Evolutionary conservation across 2,888 invertebrate species (phyloP), one percentile per base, ranked within the genome.

Genomic region (Eupelmus urozonus): DNA sequence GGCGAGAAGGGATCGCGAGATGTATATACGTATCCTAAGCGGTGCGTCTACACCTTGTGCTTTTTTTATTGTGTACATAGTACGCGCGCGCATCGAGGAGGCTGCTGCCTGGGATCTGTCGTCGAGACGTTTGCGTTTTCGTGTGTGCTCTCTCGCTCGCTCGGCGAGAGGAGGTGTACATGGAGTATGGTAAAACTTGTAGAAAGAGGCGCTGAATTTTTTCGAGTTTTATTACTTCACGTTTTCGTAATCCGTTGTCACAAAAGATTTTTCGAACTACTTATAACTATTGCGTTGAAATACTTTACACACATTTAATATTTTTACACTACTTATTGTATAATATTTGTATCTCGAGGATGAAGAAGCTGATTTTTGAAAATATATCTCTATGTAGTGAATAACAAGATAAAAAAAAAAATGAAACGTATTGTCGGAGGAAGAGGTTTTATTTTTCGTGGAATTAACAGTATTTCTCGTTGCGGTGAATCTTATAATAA

Each of bases 381-480:
- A n/a, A n/a, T n/a, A n/a, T n/a, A n/a, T n/a, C 9, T 34, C 34
- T 9, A 34, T 34, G 34, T 34, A 34, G 9, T 5, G 9, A 34
- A 5, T 34, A 5, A 9, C 34, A 34, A 9, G 34, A 34, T 9
- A 49, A 49, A n/a, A n/a, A n/a, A n/a, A n/a, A n/a, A n/a, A n/a
- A 49, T 23, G 23, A 9, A 55, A 25, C 0, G 25, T 4, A 27
- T 7, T 9, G 59, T 59, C 34, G 45, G n/a, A 45, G 7, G 18
- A 29, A 2, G 20, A 34, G 1, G 29, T 16, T 75, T 75, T 57
- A 57, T 66, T 75, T 74, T 60, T 60, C 51, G 27, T 25, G 40
- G 11, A 49, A 34, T 66, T 69, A 75, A 67, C 42, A 62, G 42
- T 75, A 69, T 69, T 75, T 51, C 29, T 60, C 67, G 57, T 53